Evolutionary conservation across 2,797 vertebrate genomes (phyloP).

Genomic region (Phoxinus dragarum): DNA sequence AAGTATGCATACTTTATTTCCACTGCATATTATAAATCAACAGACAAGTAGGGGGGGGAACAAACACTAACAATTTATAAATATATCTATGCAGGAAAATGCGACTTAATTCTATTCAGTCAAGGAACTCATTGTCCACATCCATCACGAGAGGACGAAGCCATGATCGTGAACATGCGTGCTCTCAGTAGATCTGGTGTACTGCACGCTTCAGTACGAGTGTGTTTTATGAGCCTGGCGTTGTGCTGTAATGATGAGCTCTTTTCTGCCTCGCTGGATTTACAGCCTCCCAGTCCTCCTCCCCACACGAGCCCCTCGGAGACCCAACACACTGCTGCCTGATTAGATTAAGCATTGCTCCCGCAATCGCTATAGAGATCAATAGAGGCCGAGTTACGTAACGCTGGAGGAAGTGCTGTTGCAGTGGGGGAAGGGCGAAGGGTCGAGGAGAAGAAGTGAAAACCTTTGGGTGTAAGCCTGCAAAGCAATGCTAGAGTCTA

Average conservation of each 20-base stretch:
- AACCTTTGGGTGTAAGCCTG: slow-evolving; percentile 26
- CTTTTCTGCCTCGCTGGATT: slow-evolving; percentile 55
- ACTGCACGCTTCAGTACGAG: neutral
- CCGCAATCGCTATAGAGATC: slow-evolving; percentile 36
- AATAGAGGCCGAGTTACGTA: slow-evolving; percentile 51
- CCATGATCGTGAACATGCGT: neutral
- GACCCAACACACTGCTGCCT: slow-evolving; percentile 43
- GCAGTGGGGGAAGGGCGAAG: slow-evolving; percentile 19
- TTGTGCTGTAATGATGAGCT: slow-evolving; percentile 53
- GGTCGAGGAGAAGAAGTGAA: slow-evolving; percentile 2
- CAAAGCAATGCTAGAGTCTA: neutral
- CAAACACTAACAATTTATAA: neutral
- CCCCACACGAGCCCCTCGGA: slow-evolving; percentile 23
- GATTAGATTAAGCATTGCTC: slow-evolving; percentile 57
- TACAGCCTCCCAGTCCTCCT: slow-evolving; percentile 33
- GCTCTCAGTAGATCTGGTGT: slow-evolving; percentile 4
- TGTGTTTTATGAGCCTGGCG: slow-evolving; percentile 43
- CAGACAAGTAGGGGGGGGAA: neutral
- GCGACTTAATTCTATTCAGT: neutral
- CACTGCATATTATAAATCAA: neutral
- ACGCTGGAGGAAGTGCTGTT: slow-evolving; percentile 28
- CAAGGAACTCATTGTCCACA: neutral
- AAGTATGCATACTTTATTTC: neutral
- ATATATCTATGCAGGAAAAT: neutral
- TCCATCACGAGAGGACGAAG: neutral